Conservation (phyloP, 2,888 invertebrate genomes). For the Heliconius hortense region DNA sequence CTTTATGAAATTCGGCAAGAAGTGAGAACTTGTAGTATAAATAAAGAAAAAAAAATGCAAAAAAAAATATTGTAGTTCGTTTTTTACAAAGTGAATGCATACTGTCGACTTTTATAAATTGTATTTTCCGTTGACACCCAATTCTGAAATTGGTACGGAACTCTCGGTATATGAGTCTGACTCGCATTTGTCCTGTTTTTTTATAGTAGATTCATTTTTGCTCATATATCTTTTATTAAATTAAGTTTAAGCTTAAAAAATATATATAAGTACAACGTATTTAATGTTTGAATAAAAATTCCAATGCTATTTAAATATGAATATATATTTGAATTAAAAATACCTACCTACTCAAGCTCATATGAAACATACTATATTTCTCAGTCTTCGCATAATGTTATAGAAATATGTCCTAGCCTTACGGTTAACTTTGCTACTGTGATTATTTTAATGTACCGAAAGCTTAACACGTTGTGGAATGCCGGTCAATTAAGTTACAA, state of each 20-base stretch:
- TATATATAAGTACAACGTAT: neutral
- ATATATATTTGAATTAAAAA: neutral
- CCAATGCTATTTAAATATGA: neutral
- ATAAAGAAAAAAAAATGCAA: too few relatives aligned
- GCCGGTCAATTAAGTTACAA: slow-evolving; percentile 12
- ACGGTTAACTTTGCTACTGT: neutral
- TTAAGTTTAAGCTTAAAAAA: neutral
- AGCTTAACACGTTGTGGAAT: slow-evolving; percentile 9
- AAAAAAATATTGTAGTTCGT: too few relatives aligned
- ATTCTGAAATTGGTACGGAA: too few relatives aligned
- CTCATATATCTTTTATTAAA: neutral
- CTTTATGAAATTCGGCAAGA: too few relatives aligned
- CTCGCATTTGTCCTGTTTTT: neutral
- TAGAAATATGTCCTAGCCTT: neutral
- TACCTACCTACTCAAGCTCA: neutral
- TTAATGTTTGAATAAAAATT: neutral
- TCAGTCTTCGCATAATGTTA: neutral
- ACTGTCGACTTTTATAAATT: too few relatives aligned
- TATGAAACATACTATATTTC: neutral
- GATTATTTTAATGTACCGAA: slow-evolving; percentile 1
- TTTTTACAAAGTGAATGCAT: too few relatives aligned
- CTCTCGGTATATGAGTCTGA: too few relatives aligned
- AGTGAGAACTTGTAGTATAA: too few relatives aligned
- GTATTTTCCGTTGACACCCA: too few relatives aligned
- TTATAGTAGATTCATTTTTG: neutral